Evolutionary conservation across 2,888 invertebrate species (phyloP).

Genomic region (Caenorhabditis doughertyi): DNA sequence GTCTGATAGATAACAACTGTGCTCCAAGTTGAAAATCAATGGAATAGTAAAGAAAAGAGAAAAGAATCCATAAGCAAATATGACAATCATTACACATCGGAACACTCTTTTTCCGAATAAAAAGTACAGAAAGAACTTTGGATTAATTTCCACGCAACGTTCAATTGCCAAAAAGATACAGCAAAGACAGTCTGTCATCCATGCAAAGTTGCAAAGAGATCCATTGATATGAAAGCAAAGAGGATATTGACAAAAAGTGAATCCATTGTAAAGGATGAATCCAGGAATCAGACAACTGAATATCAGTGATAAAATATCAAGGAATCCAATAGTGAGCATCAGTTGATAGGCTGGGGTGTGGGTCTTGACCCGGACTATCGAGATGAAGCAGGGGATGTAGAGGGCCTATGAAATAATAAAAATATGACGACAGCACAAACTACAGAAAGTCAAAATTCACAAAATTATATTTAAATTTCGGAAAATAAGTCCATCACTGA

Average conservation of each 20-base stretch:
- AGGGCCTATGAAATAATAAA: not conserved
- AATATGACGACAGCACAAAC: too few relatives aligned
- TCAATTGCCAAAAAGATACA: conserved; percentile 45
- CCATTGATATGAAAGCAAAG: not conserved
- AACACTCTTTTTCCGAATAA: too few relatives aligned
- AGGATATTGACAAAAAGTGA: conserved; percentile 21
- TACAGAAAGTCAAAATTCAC: too few relatives aligned
- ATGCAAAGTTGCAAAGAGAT: too few relatives aligned
- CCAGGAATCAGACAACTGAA: conserved; percentile 17
- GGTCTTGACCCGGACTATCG: not conserved
- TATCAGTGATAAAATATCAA: conserved; percentile 8
- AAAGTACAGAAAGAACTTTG: not conserved
- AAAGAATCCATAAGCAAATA: conserved; percentile 10
- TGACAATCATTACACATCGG: too few relatives aligned
- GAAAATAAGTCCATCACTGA: not conserved
- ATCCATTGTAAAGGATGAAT: not conserved
- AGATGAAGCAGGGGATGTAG: not conserved
- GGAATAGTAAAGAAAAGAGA: conserved; percentile 36
- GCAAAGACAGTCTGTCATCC: conserved; percentile 44
- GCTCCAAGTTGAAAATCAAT: conserved; percentile 17
- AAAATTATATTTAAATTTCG: too few relatives aligned
- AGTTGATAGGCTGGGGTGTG: conserved; percentile 7
- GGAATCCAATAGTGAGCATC: not conserved
- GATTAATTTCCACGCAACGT: conserved; percentile 33
- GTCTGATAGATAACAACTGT: conserved; percentile 34